Evolutionary conservation across 1,140 invertebrate genomes (phyloP), one percentile per base, ranked within the genome.

Genomic region (Drosophila jambulina): DNA sequence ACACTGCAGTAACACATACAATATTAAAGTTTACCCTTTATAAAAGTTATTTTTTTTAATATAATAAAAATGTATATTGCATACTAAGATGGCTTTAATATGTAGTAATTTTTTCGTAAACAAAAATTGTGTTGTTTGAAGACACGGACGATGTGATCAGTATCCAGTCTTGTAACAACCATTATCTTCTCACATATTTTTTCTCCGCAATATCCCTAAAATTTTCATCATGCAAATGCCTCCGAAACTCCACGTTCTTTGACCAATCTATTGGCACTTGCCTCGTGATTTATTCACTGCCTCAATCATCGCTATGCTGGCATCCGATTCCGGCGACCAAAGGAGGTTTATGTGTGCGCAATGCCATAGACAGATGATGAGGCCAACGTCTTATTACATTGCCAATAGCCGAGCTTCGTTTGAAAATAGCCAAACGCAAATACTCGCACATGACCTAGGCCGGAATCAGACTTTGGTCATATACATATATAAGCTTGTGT

Each of bases 361-460:
- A 54, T 62, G 71, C 71, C 68, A 48, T 46, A 40, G 49, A 48
- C 49, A 70, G 65, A 72, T 72, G 43, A 72, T 72, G 69, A 36
- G 43, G 17, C 42, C 69, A 42, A 48, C 56, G 51, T 27, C 64
- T 69, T 71, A 69, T 71, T 58, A 58, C 68, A 40, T 68, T 56
- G 25, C 58, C 59, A 34, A 72, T 70, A 45, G 38, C 23, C 19
- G 27, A 42, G 56, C 27, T n/a, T 40, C 62, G 29, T 61, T 72
- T 72, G 17, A 48, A 72, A 72, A 72, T 72, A 48, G 42, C 25
- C 51, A 59, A 72, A 42, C 43, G 69, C 67, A 70, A 70, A 69
- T 71, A 70, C 40, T 40, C 21, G 34, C 34, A 72, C 65, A 70
- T 70, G 65, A 75, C 59, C 46, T 43, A 45, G 23, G 60, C 53